phyloP scores from a whole-genome alignment of 2,888 invertebrate species.

The Notocelia uddmanniana region DNA sequence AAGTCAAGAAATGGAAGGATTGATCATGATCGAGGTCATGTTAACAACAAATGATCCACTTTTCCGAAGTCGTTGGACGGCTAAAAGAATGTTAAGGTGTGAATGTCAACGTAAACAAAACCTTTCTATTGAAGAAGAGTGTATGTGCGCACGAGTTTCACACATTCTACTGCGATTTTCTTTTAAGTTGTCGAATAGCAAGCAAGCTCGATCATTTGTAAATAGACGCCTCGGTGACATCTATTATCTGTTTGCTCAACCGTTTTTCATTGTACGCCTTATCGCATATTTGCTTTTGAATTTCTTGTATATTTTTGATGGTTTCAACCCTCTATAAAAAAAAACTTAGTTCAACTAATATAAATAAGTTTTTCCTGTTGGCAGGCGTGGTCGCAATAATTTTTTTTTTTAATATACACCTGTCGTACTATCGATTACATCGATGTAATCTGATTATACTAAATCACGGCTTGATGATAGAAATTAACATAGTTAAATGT shows the following conservation, averaged over 20 bases:
- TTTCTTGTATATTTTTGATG: conserved; percentile 46
- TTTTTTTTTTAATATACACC: conserved; percentile 17
- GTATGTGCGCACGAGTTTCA: conserved; percentile 1
- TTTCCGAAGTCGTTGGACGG: conserved; percentile 55
- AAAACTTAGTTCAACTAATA: background rate
- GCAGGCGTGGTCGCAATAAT: conserved; percentile 2
- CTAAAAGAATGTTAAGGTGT: conserved; percentile 52
- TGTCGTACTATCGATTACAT: conserved; percentile 29
- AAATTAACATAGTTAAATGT: conserved; percentile 50
- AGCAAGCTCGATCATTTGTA: conserved; percentile 55
- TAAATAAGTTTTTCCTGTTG: conserved; percentile 16
- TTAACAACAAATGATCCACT: conserved; percentile 50
- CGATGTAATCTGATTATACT: conserved; percentile 9
- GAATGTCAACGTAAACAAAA: conserved; percentile 47
- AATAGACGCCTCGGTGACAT: conserved; percentile 60
- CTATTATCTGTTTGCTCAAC: conserved; percentile 64
- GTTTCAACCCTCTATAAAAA: conserved; percentile 3
- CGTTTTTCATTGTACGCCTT: conserved; percentile 59
- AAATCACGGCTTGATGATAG: conserved; percentile 38
- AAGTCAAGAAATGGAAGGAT: background rate
- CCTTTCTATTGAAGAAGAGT: conserved; percentile 6
- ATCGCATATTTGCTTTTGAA: conserved; percentile 61
- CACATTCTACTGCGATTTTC: background rate
- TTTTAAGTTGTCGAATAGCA: background rate
- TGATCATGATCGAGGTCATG: background rate